Conservation (phyloP, 2,888 invertebrate species). For the Drosophila suboccidentalis region DNA sequence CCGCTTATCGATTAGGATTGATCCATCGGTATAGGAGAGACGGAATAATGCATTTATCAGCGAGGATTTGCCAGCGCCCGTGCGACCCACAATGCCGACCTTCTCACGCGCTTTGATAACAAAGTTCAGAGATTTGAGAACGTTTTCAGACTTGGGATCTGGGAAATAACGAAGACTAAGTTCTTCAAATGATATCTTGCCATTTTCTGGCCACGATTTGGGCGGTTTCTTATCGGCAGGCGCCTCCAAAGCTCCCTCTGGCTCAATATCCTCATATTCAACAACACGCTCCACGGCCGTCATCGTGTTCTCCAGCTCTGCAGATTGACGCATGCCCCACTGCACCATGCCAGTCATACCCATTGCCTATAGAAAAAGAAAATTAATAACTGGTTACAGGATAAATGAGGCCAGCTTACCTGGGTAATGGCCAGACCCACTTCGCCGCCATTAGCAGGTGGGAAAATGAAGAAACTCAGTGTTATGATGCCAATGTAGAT, state of each 20-base stretch:
- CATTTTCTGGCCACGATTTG: constrained; percentile 90
- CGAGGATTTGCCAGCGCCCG: constrained; percentile 91
- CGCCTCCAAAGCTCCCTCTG: constrained; percentile 88
- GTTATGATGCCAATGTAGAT: constrained; percentile 95
- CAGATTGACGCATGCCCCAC: constrained; percentile 97
- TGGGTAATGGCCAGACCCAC: constrained; percentile 93
- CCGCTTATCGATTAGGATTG: constrained; percentile 92
- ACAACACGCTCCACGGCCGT: constrained; percentile 94
- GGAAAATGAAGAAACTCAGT: constrained; percentile 92
- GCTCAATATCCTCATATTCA: constrained; percentile 88
- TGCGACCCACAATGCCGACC: constrained; percentile 90
- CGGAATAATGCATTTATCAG: constrained; percentile 91
- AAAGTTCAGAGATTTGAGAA: constrained; percentile 91
- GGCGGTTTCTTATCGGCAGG: constrained; percentile 89
- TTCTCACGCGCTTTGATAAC: constrained; percentile 89
- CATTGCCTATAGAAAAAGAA: constrained; percentile 87
- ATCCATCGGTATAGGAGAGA: constrained; percentile 91
- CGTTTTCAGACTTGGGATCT: constrained; percentile 88
- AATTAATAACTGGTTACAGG: neutral
- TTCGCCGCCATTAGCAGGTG: constrained; percentile 89
- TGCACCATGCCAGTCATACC: constrained; percentile 89
- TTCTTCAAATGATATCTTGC: constrained; percentile 89
- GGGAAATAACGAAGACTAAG: constrained; percentile 91
- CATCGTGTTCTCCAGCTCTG: constrained; percentile 95
- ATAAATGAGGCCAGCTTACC: constrained; percentile 34